Evolutionary conservation across 2,113 vertebrate species (phyloP).

Genomic region (Junco hyemalis): DNA sequence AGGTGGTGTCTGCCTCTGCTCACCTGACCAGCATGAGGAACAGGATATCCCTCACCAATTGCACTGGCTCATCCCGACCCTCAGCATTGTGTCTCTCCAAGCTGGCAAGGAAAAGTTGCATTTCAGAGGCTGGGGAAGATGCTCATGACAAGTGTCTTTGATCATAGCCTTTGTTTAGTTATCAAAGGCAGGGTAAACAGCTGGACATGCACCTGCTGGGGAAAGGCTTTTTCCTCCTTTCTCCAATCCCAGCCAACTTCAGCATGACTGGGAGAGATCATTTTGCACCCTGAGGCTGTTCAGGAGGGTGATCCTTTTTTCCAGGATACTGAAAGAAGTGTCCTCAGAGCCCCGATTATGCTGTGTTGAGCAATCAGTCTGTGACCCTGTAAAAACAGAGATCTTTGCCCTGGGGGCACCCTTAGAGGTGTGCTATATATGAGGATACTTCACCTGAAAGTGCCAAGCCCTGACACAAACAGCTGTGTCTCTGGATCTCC

Average conservation of each 20-base stretch:
- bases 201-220: not conserved
- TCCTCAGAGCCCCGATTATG: not conserved
- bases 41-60: not conserved
- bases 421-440: not conserved
- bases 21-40: rapidly evolving
- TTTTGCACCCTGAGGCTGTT: not conserved
- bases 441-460: not conserved
- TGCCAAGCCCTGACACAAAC: not conserved
- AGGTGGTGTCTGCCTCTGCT: not conserved
- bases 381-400: not conserved
- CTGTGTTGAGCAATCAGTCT: not conserved
- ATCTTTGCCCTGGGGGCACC: not conserved
- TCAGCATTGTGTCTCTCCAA: not conserved
- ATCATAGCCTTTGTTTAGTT: not conserved
- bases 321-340: not conserved
- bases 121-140: not conserved
- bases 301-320: not conserved
- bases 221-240: not conserved
- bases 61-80: not conserved
- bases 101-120: not conserved
- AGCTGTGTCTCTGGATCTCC: not conserved
- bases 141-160: not conserved
- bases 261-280: not conserved
- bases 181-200: not conserved
- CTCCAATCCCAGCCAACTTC: not conserved